Conservation (phyloP, 2,797 vertebrate species). For the Crenuchus spilurus region DNA sequence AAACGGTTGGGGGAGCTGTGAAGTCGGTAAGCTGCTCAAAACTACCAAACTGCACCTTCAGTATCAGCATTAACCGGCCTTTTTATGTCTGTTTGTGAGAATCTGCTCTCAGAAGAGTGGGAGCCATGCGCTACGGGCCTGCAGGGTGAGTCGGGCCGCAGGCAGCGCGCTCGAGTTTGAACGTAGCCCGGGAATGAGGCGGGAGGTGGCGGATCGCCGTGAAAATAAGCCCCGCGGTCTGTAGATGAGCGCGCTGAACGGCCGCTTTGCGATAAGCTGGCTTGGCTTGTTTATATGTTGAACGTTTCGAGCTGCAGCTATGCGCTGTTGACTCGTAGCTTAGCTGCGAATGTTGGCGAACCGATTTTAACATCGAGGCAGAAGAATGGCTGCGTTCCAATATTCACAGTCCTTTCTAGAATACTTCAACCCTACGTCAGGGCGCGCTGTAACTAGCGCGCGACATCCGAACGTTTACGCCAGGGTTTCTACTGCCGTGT, state of each 20-base stretch:
- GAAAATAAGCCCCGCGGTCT: conserved; percentile 3
- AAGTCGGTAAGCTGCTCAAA: not conserved
- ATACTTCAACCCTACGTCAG: no score
- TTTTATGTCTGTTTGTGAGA: not conserved
- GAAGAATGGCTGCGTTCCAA: not conserved
- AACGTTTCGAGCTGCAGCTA: no score
- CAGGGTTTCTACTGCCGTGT: no score
- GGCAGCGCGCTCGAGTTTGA: conserved; percentile 6
- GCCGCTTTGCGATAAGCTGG: not conserved
- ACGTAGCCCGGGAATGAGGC: not conserved
- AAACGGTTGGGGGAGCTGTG: not conserved
- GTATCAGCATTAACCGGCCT: not conserved
- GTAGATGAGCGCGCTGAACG: not conserved
- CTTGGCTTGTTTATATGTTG: not conserved
- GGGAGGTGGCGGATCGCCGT: not conserved
- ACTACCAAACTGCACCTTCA: not conserved
- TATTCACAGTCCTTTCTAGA: no score
- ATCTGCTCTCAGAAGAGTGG: not conserved
- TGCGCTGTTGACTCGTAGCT: no score
- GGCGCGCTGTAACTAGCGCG: no score
- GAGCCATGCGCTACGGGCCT: not conserved
- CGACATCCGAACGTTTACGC: no score
- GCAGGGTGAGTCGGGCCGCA: not conserved
- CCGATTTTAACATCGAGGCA: not conserved
- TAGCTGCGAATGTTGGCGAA: no score